Evolutionary conservation across 2,113 vertebrate genomes (phyloP).

Genomic region (Rattus rattus): DNA sequence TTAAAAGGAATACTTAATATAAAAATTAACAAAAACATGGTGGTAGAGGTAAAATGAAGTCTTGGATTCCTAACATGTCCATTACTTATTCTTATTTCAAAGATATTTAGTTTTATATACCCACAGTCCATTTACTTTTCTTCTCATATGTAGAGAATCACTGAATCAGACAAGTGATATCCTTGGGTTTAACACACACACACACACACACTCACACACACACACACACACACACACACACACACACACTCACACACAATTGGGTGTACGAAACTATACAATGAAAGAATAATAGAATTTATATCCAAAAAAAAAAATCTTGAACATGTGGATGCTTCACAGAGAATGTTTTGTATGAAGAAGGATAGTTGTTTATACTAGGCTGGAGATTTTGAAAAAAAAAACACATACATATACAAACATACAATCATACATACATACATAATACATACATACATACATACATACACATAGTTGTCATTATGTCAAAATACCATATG

Average conservation of each 20-base stretch:
- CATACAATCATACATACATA: too few species aligned
- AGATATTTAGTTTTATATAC: background rate
- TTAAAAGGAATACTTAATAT: background rate
- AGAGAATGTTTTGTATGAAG: background rate
- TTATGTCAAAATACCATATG: conserved; percentile 22
- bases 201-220: background rate
- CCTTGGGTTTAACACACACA: background rate
- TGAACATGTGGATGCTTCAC: conserved; percentile 5
- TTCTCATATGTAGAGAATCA: background rate
- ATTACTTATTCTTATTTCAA: background rate
- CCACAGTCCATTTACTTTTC: background rate
- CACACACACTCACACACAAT: background rate
- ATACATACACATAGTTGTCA: background rate
- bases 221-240: background rate
- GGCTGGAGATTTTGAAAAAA: too few species aligned
- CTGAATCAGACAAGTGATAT: conserved; percentile 24
- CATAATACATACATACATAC: background rate
- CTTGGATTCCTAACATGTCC: background rate
- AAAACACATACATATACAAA: too few species aligned
- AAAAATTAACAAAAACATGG: background rate
- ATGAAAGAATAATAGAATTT: background rate
- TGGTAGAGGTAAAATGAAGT: background rate
- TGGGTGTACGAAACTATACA: background rate
- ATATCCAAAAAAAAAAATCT: background rate
- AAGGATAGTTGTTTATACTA: too few species aligned